A percentile compares a stretch with the other conserved stretches of the same genome.
phyloP scores from a whole-genome alignment of 2,797 vertebrate genomes.

The Arrhamphus sclerolepis region DNA sequence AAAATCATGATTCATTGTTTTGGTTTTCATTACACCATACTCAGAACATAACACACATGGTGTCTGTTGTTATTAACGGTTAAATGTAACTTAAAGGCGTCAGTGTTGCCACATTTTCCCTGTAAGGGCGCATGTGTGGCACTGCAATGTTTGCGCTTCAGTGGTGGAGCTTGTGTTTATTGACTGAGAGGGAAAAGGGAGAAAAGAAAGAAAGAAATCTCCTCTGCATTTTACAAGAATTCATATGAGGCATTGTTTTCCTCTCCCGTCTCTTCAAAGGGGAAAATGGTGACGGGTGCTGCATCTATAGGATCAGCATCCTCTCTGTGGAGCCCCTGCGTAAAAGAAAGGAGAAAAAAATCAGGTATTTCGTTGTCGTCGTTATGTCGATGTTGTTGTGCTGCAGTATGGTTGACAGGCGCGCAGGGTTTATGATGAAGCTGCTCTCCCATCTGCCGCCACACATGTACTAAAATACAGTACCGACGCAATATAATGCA shows the following conservation, averaged over 20 bases:
- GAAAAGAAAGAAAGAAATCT: neutral
- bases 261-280: constrained; percentile 32
- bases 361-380: constrained; percentile 61
- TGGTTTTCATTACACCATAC: constrained; percentile 1
- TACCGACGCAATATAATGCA: constrained; percentile 54
- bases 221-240: constrained; percentile 10
- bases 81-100: constrained; percentile 36
- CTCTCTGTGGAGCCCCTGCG: constrained; percentile 56
- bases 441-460: constrained; percentile 23
- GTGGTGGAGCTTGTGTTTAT: constrained; percentile 44
- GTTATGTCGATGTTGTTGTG: constrained; percentile 49
- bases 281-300: constrained; percentile 55
- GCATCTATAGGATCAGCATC: constrained; percentile 56
- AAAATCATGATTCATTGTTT: neutral
- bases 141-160: constrained; percentile 35
- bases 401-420: constrained; percentile 45
- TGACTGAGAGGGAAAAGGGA: neutral
- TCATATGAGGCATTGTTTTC: constrained; percentile 18
- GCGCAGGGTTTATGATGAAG: constrained; percentile 23
- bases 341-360: constrained; percentile 17
- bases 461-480: constrained; percentile 33
- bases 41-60: neutral
- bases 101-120: constrained; percentile 22
- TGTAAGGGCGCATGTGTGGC: constrained; percentile 43
- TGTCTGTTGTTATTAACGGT: neutral